Percentiles rank a stretch among this genome's conserved stretches.
These are phyloP conservation scores for Sebastes kiyomatsui DNA, from an alignment of 2,797 vertebrate genomes.

Conservation along the genomic window DNA sequence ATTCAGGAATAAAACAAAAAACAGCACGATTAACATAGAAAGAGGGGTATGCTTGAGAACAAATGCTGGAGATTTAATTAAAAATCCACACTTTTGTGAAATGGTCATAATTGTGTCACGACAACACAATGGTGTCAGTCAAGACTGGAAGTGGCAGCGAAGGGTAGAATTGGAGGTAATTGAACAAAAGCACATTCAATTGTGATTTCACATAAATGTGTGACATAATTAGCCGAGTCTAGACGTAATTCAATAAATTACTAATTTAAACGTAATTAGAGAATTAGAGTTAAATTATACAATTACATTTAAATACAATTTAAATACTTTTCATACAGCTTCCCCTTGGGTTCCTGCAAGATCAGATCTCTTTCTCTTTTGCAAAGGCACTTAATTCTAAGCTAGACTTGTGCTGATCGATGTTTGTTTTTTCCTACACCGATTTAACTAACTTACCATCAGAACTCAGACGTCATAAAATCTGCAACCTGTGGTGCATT, in stretches of 20 bases:
- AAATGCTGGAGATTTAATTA: constrained; percentile 26
- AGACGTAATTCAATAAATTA: constrained; percentile 4
- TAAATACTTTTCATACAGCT: not conserved
- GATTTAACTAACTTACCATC: too few species aligned
- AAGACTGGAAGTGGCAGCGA: not conserved
- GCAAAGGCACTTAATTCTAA: not conserved
- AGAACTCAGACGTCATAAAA: too few species aligned
- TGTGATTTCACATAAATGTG: constrained; percentile 1
- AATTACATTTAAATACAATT: not conserved
- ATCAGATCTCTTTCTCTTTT: not conserved
- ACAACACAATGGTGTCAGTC: constrained; percentile 5
- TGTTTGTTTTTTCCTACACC: too few species aligned
- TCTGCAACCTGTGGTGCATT: too few species aligned
- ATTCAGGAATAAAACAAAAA: not conserved
- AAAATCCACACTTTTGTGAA: not conserved
- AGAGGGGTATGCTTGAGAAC: not conserved
- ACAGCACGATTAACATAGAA: not conserved
- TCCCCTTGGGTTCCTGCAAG: not conserved
- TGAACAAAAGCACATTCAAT: constrained; percentile 4
- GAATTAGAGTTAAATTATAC: not conserved
- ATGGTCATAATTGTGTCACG: not conserved
- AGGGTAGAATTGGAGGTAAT: not conserved
- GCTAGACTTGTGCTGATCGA: too few species aligned
- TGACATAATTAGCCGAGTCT: constrained; percentile 5
- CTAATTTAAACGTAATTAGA: constrained; percentile 11